These are phyloP conservation scores for Sapayoa aenigma DNA, from an alignment of 2,113 vertebrate species.

Conservation along the genomic window DNA sequence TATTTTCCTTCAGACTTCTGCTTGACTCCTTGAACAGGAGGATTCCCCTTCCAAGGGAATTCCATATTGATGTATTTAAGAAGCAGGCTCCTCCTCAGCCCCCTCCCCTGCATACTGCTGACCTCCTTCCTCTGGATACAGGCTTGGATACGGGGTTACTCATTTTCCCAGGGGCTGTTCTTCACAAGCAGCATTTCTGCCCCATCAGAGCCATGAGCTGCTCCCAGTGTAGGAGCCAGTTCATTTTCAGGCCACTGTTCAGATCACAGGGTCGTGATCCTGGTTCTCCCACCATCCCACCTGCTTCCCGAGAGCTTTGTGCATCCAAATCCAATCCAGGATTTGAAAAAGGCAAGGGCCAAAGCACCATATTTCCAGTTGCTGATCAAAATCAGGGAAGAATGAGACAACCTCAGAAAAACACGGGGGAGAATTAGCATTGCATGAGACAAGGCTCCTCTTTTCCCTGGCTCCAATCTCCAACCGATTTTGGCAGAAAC, in stretches of 20 bases:
- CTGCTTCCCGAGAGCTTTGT: background rate
- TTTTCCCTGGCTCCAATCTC: background rate
- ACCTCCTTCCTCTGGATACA: background rate
- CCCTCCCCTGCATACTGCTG: background rate
- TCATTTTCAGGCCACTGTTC: background rate
- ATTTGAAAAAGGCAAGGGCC: background rate
- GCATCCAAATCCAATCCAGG: background rate
- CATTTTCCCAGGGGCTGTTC: background rate
- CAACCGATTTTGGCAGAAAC: background rate
- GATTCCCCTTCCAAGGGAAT: background rate
- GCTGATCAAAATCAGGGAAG: background rate
- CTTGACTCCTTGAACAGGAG: background rate
- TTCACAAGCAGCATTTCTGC: background rate
- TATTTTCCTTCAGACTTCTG: background rate
- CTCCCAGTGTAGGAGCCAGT: background rate
- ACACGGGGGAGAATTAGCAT: background rate
- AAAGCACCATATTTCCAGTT: background rate
- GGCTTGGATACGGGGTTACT: background rate
- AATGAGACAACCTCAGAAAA: background rate
- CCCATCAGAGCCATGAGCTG: background rate
- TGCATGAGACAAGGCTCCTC: background rate
- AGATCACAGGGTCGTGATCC: background rate
- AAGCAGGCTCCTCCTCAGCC: background rate
- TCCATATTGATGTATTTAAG: background rate
- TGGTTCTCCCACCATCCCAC: background rate